Base-by-base conservation (phyloP, 1,140 invertebrate species). In the Sarcophaga peregrina region DNA sequence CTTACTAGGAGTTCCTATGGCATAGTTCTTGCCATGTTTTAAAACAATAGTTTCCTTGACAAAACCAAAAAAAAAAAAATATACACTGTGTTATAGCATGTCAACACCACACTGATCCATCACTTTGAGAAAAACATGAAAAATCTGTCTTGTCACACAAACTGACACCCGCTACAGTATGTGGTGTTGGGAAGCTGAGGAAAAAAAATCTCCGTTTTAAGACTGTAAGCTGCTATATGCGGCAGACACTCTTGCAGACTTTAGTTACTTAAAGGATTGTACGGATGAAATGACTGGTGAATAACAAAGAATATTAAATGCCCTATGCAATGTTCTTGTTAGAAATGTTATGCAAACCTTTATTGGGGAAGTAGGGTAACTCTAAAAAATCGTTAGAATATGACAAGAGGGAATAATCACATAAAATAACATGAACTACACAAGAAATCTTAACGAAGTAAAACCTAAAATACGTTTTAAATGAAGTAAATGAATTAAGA, bases 131-230 rank as follows among this genome's bases (percentile, higher is more conserved):
- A 78, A 52, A 50, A 78, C 75, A 78, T 78, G 75, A 52, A 78
- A 78, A 78, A 78, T 78, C 75, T 78, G 50, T 78, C 50, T n/a
- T 78, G 75, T 78, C 75, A 78, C 8, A 17, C 48, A 78, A 78
- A 52, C n/a, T 78, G 75, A 78, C 75, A 78, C 62, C 62, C 62
- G 62, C 17, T 68, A 20, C 2, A 52, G 13, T 10, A 9, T 3
- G 13, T 68, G 17, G n/a, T 20, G 62, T 68, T n/a, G 17, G 17
- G 54, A n/a, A 20, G 15, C 58, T 9, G n/a, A 2, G 4, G 25
- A 4, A 37, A 37, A 37, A 37, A 37, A 37, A 37, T 37, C 25
- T 37, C 25, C 25, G 25, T 37, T 37, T 37, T 37, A 37, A 37
- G 25, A 37, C 25, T 37, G 25, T 37, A 37, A 37, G 25, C 25